These are phyloP conservation scores for Pedetes capensis DNA, from an alignment of 2,113 vertebrate genomes.

Conservation along the genomic window DNA sequence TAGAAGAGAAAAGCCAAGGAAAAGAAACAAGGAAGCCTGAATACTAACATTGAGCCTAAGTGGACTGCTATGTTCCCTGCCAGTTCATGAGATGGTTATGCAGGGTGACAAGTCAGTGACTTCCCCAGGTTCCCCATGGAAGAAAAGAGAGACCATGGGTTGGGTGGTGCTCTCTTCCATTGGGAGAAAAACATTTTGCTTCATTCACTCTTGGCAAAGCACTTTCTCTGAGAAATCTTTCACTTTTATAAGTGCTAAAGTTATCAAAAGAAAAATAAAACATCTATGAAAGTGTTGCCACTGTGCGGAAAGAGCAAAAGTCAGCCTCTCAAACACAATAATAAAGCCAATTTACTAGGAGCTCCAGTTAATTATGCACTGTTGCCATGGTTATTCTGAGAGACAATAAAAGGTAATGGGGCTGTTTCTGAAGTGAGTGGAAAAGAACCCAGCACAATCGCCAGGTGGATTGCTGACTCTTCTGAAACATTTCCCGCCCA, in stretches of 20 bases:
- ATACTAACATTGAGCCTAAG: background rate
- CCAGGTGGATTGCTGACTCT: constrained; percentile 58
- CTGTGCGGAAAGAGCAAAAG: constrained; percentile 56
- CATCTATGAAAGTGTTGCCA: constrained; percentile 34
- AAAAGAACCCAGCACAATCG: constrained; percentile 51
- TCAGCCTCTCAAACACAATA: constrained; percentile 48
- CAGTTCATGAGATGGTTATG: background rate
- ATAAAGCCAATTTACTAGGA: constrained; percentile 67
- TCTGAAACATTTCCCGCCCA: constrained; percentile 47
- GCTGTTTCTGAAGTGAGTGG: constrained; percentile 54
- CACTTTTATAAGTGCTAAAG: constrained; percentile 33
- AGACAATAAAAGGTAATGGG: constrained; percentile 71
- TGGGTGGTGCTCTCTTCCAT: background rate
- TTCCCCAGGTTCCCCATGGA: background rate
- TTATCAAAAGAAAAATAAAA: constrained; percentile 66
- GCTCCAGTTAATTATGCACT: constrained; percentile 70
- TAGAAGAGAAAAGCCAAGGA: background rate
- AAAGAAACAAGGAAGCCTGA: background rate
- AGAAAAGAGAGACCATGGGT: background rate
- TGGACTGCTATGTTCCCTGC: background rate
- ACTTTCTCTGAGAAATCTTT: constrained; percentile 51
- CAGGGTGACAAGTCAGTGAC: background rate
- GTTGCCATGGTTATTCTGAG: constrained; percentile 61
- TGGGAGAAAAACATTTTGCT: constrained; percentile 33
- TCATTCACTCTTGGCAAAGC: constrained; percentile 36